Conservation (phyloP, 2,113 vertebrate genomes). For the Mirounga angustirostris region DNA sequence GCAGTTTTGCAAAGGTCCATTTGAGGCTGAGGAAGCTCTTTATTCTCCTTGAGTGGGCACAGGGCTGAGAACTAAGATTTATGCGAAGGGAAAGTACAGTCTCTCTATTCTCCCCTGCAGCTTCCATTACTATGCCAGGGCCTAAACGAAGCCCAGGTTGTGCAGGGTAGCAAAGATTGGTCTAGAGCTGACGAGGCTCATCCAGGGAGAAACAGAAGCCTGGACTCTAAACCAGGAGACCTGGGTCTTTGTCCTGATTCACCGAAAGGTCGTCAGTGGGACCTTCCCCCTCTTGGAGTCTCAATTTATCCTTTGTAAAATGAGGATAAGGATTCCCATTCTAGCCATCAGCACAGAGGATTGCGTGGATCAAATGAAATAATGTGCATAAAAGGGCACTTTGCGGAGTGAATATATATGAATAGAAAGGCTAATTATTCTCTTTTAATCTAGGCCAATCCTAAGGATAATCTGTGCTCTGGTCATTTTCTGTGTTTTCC, state of each 20-base stretch:
- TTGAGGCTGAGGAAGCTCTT: background rate
- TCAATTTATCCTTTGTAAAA: conserved; percentile 1
- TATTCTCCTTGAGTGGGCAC: background rate
- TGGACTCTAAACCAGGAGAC: background rate
- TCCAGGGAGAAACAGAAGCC: background rate
- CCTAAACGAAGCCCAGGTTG: background rate
- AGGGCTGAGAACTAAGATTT: background rate
- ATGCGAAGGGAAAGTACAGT: background rate
- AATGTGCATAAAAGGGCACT: background rate
- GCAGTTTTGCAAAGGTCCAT: background rate
- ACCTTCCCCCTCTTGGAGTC: background rate
- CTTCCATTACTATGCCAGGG: background rate
- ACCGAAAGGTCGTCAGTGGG: background rate
- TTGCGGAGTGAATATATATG: background rate
- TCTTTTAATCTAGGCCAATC: background rate
- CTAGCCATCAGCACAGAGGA: background rate
- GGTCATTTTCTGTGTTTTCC: conserved; percentile 6
- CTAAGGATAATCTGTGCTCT: background rate
- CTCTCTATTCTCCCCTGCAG: background rate
- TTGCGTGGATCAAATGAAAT: background rate
- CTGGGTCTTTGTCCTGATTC: background rate
- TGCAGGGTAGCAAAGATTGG: background rate
- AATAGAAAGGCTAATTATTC: background rate
- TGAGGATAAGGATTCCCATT: background rate
- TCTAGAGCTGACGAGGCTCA: background rate